Base-by-base conservation (phyloP, 2,113 vertebrate genomes). In the Notarius lentiginosus region DNA sequence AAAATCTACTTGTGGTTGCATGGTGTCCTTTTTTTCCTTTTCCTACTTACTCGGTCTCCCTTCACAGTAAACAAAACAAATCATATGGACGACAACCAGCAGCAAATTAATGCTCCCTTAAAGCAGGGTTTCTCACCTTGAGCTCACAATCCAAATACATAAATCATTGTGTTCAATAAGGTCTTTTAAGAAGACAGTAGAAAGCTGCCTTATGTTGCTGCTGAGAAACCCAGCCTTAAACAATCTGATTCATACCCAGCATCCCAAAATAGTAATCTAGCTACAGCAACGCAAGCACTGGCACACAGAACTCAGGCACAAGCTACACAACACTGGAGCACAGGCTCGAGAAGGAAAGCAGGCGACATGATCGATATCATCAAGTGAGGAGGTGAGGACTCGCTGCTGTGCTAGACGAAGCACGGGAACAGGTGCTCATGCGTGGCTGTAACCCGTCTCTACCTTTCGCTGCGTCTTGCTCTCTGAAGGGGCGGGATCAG, bases 401-500 rank as follows among this genome's bases (percentile, higher is more conserved):
- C 34, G 73, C 65, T 61, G 56, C 18, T 79, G n/a, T 75, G 47
- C 58, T n/a, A 34, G 22, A 49, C 55, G 17, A 15, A 30, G 70
- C 70, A 66, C 27, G 53, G n/a, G 41, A 73, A 73, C 60, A 56
- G 61, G 58, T 7, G 47, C 84, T 55, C 82, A 86, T 83, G 89
- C 76, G 82, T 4, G 80, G 12, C 88, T 49, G 72, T 82, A 60
- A 79, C 65, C 88, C 79, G 24, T 61, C 61, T 34, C 86, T 89
- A 90, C 90, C 90, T 89, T 87, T 85, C 65, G 70, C 68, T 87
- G 93, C 96, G 96, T 96, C 97, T 97, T 95, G 88, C 83, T 84
- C 89, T 89, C 89, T 90, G 93, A 95, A 90, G 93, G 85, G 73
- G 91, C 79, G 34, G 97, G 97, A 93, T 97, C 96, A 53, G 96